A percentile compares a stretch with the other conserved stretches of the same genome.
Conservation (phyloP, 2,888 invertebrate species). For the Yponomeuta plumbellus region DNA sequence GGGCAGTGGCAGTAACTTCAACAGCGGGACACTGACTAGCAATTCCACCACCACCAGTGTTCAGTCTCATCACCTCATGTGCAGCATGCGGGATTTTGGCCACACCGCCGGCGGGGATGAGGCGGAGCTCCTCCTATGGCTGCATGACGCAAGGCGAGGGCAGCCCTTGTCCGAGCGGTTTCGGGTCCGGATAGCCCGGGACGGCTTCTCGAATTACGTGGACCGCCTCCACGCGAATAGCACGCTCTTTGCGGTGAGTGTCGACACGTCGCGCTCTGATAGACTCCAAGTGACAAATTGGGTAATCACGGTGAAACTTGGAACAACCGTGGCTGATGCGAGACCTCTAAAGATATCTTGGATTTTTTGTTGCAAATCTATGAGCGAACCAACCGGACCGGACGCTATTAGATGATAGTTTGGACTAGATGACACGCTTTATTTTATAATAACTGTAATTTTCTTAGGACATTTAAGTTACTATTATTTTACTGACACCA, state of each 20-base stretch:
- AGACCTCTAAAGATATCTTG: not conserved
- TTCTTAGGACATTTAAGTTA: not conserved
- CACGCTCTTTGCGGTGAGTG: conserved; percentile 87
- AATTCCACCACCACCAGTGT: conserved; percentile 37
- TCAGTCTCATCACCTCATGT: conserved; percentile 81
- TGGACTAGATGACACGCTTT: not conserved
- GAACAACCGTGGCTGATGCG: not conserved
- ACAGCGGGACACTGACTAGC: conserved; percentile 60
- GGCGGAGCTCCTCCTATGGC: conserved; percentile 90
- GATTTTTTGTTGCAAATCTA: not conserved
- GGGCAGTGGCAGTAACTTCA: conserved; percentile 68
- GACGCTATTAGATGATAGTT: not conserved
- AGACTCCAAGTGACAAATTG: not conserved
- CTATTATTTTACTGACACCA: not conserved
- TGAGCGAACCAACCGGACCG: not conserved
- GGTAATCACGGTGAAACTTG: not conserved
- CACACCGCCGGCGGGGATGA: conserved; percentile 93
- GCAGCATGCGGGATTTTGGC: conserved; percentile 92
- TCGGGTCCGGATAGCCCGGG: conserved; percentile 90
- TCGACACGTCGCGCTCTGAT: not conserved
- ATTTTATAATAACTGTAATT: conserved; percentile 1
- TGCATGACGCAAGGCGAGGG: conserved; percentile 87
- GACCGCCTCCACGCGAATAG: conserved; percentile 92
- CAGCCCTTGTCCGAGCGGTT: conserved; percentile 92
- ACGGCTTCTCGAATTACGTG: conserved; percentile 92